Conservation (phyloP, 2,888 invertebrate genomes). For the Lucinisca nassula region DNA sequence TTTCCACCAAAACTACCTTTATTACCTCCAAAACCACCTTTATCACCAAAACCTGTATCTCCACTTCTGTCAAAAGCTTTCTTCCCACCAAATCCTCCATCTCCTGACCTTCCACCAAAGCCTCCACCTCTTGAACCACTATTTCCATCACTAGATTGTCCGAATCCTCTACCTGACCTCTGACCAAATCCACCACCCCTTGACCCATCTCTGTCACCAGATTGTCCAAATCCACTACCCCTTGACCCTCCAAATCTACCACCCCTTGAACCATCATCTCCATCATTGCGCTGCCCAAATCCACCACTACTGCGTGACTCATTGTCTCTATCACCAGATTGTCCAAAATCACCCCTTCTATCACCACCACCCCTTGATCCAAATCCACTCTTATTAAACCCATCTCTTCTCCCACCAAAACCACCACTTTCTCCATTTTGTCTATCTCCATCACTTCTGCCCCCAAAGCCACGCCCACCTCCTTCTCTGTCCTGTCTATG, state of each 20-base stretch:
- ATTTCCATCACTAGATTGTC: too few species aligned
- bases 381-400: neutral
- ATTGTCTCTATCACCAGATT: constrained; percentile 37
- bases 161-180: neutral
- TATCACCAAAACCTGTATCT: constrained; percentile 17
- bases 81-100: constrained; percentile 57
- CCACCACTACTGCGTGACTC: too few species aligned
- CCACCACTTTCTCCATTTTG: constrained; percentile 26
- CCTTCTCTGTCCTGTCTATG: neutral
- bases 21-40: constrained; percentile 33
- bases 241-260: constrained; percentile 45
- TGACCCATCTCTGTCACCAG: constrained; percentile 18
- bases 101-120: constrained; percentile 38
- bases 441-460: constrained; percentile 13
- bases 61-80: constrained; percentile 16
- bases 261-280: constrained; percentile 40
- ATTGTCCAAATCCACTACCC: constrained; percentile 48
- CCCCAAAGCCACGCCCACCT: neutral
- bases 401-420: neutral
- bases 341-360: constrained; percentile 11
- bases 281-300: constrained; percentile 53
- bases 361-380: constrained; percentile 10
- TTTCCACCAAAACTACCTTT: constrained; percentile 38
- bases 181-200: constrained; percentile 34
- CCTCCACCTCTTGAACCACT: constrained; percentile 37